phyloP scores from a whole-genome alignment of 2,113 vertebrate genomes.

The Lepus timidus region DNA sequence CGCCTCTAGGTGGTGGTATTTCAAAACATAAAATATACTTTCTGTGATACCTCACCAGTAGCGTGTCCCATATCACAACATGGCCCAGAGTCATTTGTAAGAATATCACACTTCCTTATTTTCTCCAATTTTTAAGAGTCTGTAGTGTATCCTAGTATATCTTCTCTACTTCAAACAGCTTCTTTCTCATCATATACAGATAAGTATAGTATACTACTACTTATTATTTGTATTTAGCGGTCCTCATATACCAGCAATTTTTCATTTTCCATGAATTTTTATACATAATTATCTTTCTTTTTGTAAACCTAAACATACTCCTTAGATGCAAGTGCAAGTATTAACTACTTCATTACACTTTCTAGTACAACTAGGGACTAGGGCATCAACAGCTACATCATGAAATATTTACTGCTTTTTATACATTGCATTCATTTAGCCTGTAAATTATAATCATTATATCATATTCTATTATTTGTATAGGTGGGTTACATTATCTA shows the following conservation, averaged over 20 bases:
- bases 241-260: background rate
- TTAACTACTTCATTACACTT: background rate
- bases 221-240: constrained; percentile 26
- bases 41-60: background rate
- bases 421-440: constrained; percentile 5
- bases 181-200: constrained; percentile 29
- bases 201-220: background rate
- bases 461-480: background rate
- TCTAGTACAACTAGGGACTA: background rate
- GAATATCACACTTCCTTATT: constrained; percentile 42
- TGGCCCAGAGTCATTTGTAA: constrained; percentile 14
- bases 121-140: constrained; percentile 11
- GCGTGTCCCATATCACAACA: background rate
- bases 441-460: background rate
- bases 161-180: constrained; percentile 29
- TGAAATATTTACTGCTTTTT: background rate
- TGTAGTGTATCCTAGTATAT: constrained; percentile 10
- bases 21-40: constrained; percentile 40
- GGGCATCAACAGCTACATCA: background rate
- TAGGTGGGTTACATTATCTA: constrained; percentile 3
- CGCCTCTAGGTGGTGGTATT: background rate
- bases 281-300: constrained; percentile 6
- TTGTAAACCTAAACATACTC: background rate
- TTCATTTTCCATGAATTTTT: background rate
- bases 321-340: background rate